Conservation (phyloP, 2,888 invertebrate genomes). For the Myathropa florea region DNA sequence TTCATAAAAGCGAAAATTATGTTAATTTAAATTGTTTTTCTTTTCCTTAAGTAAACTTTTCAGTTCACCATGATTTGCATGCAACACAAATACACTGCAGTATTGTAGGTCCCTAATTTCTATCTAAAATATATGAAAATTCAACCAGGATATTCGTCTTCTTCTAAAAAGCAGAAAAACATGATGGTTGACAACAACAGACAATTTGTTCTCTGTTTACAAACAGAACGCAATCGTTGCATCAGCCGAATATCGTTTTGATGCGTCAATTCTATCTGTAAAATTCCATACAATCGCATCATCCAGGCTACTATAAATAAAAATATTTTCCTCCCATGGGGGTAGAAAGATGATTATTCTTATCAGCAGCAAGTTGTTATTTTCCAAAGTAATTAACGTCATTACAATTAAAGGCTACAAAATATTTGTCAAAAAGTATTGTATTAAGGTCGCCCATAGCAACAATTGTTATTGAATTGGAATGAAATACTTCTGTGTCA, state of each 20-base stretch:
- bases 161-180: background rate
- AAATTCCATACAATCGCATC: background rate
- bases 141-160: too few species aligned
- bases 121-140: too few species aligned
- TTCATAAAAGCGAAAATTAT: too few species aligned
- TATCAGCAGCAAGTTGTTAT: slow-evolving; percentile 10
- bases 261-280: background rate
- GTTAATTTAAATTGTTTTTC: too few species aligned
- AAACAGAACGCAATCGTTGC: background rate
- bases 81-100: too few species aligned
- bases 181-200: background rate
- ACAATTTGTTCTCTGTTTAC: background rate
- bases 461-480: background rate
- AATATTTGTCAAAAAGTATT: background rate
- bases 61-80: too few species aligned
- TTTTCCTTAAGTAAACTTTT: too few species aligned
- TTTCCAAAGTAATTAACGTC: slow-evolving; percentile 28
- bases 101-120: too few species aligned
- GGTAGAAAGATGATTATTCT: background rate
- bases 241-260: background rate
- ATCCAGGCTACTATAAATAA: background rate
- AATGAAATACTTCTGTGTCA: background rate
- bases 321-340: background rate
- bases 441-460: background rate
- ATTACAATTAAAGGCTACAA: slow-evolving; percentile 2